A percentile compares a stretch with the other conserved stretches of the same genome.
Conservation (phyloP, 64 coral and sea anemone genomes). For the Stichodactyla mertensii region DNA sequence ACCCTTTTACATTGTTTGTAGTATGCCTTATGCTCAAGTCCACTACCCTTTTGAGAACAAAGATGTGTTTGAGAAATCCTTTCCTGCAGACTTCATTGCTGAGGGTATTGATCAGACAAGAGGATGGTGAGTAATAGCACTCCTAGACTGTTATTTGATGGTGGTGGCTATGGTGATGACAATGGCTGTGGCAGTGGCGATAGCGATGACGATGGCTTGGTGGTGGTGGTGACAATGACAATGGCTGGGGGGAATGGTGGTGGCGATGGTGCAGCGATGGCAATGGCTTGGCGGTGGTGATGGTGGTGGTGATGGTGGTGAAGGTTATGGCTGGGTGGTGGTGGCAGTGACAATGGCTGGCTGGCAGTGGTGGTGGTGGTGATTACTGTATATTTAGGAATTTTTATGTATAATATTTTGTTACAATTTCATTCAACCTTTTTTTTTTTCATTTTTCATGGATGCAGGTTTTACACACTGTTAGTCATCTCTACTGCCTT, state of each 20-base stretch:
- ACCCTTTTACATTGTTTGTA: not conserved
- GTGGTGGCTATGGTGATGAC: too few relatives aligned
- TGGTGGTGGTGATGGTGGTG: too few relatives aligned
- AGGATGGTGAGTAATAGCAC: constrained; percentile 68
- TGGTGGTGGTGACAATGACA: too few relatives aligned
- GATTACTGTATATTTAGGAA: too few relatives aligned
- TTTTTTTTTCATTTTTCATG: not conserved
- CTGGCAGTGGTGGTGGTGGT: too few relatives aligned
- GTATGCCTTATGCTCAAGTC: constrained; percentile 94
- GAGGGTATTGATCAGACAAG: constrained; percentile 99
- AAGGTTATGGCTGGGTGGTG: too few relatives aligned
- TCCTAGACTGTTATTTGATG: too few relatives aligned
- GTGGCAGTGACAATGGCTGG: too few relatives aligned
- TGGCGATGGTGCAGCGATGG: not conserved
- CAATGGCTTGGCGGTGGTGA: too few relatives aligned
- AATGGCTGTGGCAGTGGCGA: not conserved
- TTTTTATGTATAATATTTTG: too few relatives aligned
- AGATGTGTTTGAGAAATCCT: constrained; percentile 72
- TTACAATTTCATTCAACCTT: not conserved
- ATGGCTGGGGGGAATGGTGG: not conserved
- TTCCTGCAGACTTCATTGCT: constrained; percentile 99
- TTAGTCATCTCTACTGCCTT: constrained; percentile 94
- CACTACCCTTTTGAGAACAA: constrained; percentile 98
- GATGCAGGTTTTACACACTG: constrained; percentile 86
- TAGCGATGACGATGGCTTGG: not conserved